Base-by-base conservation (phyloP, 2,888 invertebrate genomes). In the Drosophila quinaria region DNA sequence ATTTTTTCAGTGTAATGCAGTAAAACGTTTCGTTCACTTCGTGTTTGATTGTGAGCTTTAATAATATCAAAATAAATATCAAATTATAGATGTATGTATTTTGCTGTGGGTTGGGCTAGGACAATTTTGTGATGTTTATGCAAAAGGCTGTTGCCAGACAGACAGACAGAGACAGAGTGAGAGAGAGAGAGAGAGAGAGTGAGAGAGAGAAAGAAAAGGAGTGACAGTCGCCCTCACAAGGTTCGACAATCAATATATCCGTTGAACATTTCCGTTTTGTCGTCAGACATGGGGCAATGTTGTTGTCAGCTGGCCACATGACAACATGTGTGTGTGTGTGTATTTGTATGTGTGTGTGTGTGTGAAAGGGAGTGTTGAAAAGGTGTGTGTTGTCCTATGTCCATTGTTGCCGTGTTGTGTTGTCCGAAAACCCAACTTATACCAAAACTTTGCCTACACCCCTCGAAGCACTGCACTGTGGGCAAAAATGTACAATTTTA, bases 221-320 rank as follows among this genome's bases (percentile, higher is more conserved):
- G 17, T 15, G 33, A 17, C 35, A 49, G 15, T 29, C 55, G 50
- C 67, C 41, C 62, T 51, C 73, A 49, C 68, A 61, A 47, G 41
- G 63, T 60, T 70, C 69, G 90, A 87, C 88, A 89, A 87, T 87
- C 88, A 87, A 87, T 90, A 87, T 87, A 80, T 87, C 87, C 86
- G 86, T 75, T 81, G 85, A 76, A 89, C 78, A 89, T 89, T 87
- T 89, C 80, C 88, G 85, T 74, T 56, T 81, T 73, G 81, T 70
- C 60, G 81, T 70, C 63, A 65, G 63, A 65, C 70, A 74, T 68
- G 68, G 65, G 49, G 65, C 58, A 63, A 58, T 62, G 55, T 65
- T 72, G 73, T 67, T 74, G 74, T 70, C 78, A 78, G 78, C 74
- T 71, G 76, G 79, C 69, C 74, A 66, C 74, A 85, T 49, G 54